Evolutionary conservation across 2,888 invertebrate genomes (phyloP).

Genomic region (Sturmia bella): DNA sequence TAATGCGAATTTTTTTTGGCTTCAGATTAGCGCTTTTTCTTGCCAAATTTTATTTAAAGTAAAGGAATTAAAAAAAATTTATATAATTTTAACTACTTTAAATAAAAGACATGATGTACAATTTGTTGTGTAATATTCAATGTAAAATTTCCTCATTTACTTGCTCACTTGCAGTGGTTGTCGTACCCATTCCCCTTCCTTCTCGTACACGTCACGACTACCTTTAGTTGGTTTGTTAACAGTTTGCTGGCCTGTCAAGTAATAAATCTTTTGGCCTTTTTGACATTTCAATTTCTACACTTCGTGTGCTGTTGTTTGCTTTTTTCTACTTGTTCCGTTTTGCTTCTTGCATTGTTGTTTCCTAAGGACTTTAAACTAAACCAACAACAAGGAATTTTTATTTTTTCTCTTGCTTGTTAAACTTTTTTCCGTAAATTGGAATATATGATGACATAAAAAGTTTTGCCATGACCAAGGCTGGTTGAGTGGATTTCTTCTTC

Average conservation of each 20-base stretch:
- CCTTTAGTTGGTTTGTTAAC: slow-evolving; percentile 63
- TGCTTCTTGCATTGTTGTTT: slow-evolving; percentile 45
- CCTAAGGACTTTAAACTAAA: slow-evolving; percentile 42
- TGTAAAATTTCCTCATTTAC: no score
- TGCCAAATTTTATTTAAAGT: no score
- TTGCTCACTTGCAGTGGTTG: no score
- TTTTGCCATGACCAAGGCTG: slow-evolving; percentile 8
- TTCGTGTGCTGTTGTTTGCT: slow-evolving; percentile 25
- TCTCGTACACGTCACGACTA: background rate
- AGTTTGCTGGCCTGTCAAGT: slow-evolving; percentile 70
- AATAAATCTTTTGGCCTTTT: slow-evolving; percentile 74
- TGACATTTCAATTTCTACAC: slow-evolving; percentile 74
- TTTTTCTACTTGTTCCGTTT: slow-evolving; percentile 9
- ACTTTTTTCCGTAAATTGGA: slow-evolving; percentile 36
- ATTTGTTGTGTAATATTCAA: no score
- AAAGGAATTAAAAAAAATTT: no score
- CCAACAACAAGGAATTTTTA: slow-evolving; percentile 18
- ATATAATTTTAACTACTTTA: no score
- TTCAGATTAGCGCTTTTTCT: no score
- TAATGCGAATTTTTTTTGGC: no score
- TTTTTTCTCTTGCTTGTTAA: slow-evolving; percentile 12
- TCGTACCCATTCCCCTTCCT: background rate
- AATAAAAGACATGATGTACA: no score
- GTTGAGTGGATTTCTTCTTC: background rate
- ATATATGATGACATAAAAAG: slow-evolving; percentile 48